Percentiles rank a stretch among this genome's conserved stretches.
phyloP scores from a whole-genome alignment of 2,888 invertebrate species.

The Troglohyphantes excavatus region DNA sequence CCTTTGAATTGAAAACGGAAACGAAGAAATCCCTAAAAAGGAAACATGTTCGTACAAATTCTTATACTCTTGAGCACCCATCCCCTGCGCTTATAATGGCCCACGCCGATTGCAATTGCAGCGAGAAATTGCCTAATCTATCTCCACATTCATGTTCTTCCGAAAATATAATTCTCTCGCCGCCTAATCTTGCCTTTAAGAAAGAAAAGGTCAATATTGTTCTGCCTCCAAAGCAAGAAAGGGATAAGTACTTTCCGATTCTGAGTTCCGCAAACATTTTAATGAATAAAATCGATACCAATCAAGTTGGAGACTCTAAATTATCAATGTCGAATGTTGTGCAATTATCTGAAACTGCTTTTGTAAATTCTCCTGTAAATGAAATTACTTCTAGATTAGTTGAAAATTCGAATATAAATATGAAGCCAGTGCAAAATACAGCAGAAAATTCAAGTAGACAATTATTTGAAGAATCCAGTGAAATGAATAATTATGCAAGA shows the following conservation, averaged over 20 bases:
- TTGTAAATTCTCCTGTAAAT: not conserved
- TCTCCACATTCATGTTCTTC: constrained; percentile 46
- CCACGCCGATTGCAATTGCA: constrained; percentile 59
- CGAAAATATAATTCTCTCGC: not conserved
- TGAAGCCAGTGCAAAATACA: not conserved
- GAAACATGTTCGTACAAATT: constrained; percentile 86
- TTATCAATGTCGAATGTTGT: not conserved
- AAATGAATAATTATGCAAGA: not conserved
- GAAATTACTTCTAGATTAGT: not conserved
- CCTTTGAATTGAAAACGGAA: not conserved
- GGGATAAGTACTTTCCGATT: constrained; percentile 48
- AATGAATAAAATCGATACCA: not conserved
- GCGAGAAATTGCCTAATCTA: not conserved
- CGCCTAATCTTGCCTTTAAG: constrained; percentile 53
- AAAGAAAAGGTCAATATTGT: constrained; percentile 56
- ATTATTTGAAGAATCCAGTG: not conserved
- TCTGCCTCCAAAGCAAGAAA: constrained; percentile 18
- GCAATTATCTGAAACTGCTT: not conserved
- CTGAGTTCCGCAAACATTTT: not conserved
- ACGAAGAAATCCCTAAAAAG: constrained; percentile 16
- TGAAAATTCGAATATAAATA: not conserved
- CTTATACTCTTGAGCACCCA: constrained; percentile 90
- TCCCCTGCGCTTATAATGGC: constrained; percentile 86
- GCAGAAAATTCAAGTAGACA: not conserved
- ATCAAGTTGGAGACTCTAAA: not conserved